phyloP scores from a whole-genome alignment of 2,888 invertebrate genomes.

The Theretra japonica region DNA sequence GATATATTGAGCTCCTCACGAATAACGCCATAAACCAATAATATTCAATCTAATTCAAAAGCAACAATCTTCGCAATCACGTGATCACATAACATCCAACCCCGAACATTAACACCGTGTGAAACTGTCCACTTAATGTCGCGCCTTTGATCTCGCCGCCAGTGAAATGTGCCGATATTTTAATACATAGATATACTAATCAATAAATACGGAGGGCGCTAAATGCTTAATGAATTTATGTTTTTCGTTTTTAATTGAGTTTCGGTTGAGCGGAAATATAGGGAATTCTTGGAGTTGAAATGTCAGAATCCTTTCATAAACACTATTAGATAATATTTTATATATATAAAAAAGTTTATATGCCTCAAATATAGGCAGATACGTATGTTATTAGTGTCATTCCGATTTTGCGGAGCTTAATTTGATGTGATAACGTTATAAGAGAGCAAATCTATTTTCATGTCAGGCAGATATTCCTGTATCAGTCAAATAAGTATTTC shows the following conservation, averaged over 20 bases:
- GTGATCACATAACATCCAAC: neutral
- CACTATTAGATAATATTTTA: too few species aligned
- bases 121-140: slow-evolving; percentile 48
- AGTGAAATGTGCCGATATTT: slow-evolving; percentile 33
- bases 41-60: too few species aligned
- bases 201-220: slow-evolving; percentile 26
- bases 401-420: too few species aligned
- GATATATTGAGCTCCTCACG: too few species aligned
- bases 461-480: too few species aligned
- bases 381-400: too few species aligned
- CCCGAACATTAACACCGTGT: slow-evolving; percentile 45
- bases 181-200: slow-evolving; percentile 23
- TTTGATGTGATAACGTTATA: too few species aligned
- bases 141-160: slow-evolving; percentile 40
- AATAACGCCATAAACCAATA: too few species aligned
- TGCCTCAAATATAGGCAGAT: too few species aligned
- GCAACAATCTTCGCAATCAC: neutral
- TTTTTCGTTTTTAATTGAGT: slow-evolving; percentile 5
- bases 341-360: too few species aligned
- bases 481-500: too few species aligned
- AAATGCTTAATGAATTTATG: slow-evolving; percentile 21
- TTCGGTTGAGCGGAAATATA: neutral
- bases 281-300: neutral
- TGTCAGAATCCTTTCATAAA: neutral
- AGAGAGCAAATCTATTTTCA: too few species aligned